These are phyloP conservation scores for Anser brachyrhynchus DNA, from an alignment of 2,113 vertebrate genomes.

Conservation along the genomic window DNA sequence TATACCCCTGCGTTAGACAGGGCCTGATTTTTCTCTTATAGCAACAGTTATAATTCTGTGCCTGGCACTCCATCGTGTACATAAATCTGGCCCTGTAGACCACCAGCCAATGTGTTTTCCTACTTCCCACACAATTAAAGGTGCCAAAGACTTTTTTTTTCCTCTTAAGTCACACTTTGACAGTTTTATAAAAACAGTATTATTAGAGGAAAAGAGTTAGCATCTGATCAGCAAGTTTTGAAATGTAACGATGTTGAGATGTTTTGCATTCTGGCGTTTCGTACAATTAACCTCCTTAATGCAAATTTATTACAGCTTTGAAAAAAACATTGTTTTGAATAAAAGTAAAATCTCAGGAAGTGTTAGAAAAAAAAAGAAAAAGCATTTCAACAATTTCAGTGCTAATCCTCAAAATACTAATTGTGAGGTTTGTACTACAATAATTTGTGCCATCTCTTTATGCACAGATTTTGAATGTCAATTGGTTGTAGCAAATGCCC, in stretches of 20 bases:
- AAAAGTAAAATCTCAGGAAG: not conserved
- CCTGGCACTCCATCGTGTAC: not conserved
- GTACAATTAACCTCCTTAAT: constrained; percentile 23
- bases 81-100: not conserved
- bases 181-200: not conserved
- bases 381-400: not conserved
- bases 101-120: constrained; percentile 21
- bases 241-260: not conserved
- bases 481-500: not conserved
- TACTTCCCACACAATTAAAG: constrained; percentile 27
- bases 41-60: constrained; percentile 15
- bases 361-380: not conserved
- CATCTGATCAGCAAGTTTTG: not conserved
- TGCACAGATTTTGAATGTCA: not conserved
- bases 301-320: constrained; percentile 38
- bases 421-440: not conserved
- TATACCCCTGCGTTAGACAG: not conserved
- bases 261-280: not conserved
- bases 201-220: not conserved
- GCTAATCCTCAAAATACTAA: not conserved
- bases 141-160: constrained; percentile 11
- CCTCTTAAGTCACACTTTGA: constrained; percentile 27
- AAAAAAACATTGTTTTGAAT: not conserved
- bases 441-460: not conserved
- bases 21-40: not conserved